phyloP scores from a whole-genome alignment of 2,797 vertebrate species.

The Sarcophilus harrisii region DNA sequence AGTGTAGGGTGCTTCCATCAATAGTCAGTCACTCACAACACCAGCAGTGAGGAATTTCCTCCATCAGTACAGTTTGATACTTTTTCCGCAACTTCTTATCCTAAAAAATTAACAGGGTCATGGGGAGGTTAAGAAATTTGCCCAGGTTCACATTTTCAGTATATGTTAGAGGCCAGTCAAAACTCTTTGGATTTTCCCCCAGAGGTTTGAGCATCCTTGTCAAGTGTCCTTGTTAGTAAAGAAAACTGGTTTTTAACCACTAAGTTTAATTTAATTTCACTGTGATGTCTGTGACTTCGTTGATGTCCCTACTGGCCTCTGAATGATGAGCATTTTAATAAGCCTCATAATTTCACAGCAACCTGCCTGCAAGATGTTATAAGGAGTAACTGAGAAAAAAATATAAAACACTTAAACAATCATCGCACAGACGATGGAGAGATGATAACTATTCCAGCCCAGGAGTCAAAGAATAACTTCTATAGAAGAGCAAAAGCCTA shows the following conservation, averaged over 20 bases:
- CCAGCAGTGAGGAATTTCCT: not conserved
- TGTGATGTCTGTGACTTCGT: fast-evolving
- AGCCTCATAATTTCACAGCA: conserved; percentile 8
- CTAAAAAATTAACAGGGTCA: not conserved
- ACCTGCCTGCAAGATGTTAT: not conserved
- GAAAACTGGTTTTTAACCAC: not conserved
- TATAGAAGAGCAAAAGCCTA: not conserved
- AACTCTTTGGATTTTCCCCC: not conserved
- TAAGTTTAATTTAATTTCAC: conserved; percentile 3
- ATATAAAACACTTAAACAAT: conserved; percentile 23
- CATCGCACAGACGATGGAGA: conserved; percentile 14
- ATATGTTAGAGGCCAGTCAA: not conserved
- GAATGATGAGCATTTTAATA: conserved; percentile 23
- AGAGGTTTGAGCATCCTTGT: conserved; percentile 24
- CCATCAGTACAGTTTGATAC: not conserved
- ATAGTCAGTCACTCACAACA: not conserved
- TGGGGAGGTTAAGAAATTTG: not conserved
- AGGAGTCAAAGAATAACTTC: conserved; percentile 24
- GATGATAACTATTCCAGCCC: conserved; percentile 1
- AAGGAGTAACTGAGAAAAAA: conserved; percentile 44
- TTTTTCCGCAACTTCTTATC: not conserved
- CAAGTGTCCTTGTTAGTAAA: not conserved
- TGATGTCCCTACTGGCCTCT: not conserved
- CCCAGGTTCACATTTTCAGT: not conserved
- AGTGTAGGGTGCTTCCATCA: not conserved